Percentiles rank a stretch among this genome's conserved stretches.
phyloP scores from a whole-genome alignment of 2,888 invertebrate genomes.

The Argyresthia goedartella region DNA sequence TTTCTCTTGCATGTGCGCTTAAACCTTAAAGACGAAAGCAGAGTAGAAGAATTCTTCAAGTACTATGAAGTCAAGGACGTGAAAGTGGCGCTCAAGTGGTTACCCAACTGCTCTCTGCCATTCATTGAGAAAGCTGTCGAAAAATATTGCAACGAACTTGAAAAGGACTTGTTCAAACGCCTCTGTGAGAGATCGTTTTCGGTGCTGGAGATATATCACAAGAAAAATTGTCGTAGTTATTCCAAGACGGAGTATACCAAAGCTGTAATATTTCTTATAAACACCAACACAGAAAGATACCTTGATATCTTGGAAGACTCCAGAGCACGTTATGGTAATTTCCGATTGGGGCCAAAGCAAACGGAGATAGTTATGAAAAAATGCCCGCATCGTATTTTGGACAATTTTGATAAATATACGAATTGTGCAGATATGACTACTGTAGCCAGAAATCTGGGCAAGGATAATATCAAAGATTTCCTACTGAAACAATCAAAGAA shows the following conservation, averaged over 20 bases:
- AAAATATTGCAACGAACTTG: conserved; percentile 17
- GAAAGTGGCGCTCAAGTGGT: conserved; percentile 34
- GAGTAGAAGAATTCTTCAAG: conserved; percentile 42
- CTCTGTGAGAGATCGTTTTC: conserved; percentile 25
- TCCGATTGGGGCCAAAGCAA: conserved; percentile 22
- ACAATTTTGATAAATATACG: conserved; percentile 30
- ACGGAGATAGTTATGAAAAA: conserved; percentile 33
- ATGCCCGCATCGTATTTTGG: conserved; percentile 26
- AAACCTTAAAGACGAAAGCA: conserved; percentile 31
- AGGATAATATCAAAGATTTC: conserved; percentile 30
- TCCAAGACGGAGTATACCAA: not conserved
- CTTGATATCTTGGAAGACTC: conserved; percentile 26
- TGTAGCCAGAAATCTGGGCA: conserved; percentile 34
- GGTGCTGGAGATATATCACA: conserved; percentile 21
- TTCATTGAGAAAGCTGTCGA: conserved; percentile 27
- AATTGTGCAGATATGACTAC: conserved; percentile 27
- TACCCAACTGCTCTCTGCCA: conserved; percentile 33
- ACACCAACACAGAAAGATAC: conserved; percentile 16
- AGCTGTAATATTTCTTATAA: conserved; percentile 3
- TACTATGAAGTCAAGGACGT: conserved; percentile 24
- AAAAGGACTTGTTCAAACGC: conserved; percentile 22
- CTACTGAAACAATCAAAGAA: conserved; percentile 21
- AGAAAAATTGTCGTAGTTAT: not conserved
- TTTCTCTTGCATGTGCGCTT: conserved; percentile 36
- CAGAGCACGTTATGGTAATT: conserved; percentile 7